These are phyloP conservation scores for Avahi laniger DNA, from an alignment of 2,797 vertebrate species.

Conservation along the genomic window DNA sequence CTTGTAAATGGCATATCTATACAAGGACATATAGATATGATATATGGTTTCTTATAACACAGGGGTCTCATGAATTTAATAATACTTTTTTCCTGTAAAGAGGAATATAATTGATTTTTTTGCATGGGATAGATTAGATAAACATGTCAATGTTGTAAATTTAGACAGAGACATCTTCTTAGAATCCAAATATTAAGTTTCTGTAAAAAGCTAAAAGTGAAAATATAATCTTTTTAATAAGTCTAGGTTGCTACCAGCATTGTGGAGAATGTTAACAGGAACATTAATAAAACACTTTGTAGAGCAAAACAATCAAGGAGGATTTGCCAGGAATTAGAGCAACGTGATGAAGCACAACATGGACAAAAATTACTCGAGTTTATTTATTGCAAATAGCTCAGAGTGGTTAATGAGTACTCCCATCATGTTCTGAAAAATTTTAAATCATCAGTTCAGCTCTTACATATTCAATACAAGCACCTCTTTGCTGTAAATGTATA, in stretches of 20 bases:
- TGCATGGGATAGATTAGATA: conserved; percentile 8
- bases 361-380: conserved; percentile 15
- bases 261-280: conserved; percentile 19
- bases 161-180: conserved; percentile 29
- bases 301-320: conserved; percentile 29
- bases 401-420: conserved; percentile 29
- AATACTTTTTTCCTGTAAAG: conserved; percentile 62
- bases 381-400: conserved; percentile 30
- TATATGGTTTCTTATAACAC: conserved; percentile 52
- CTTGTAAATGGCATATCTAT: neutral
- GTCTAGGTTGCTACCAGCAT: neutral
- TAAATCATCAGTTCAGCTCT: neutral
- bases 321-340: conserved; percentile 59
- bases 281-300: conserved; percentile 44
- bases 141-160: conserved; percentile 33
- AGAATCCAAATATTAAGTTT: conserved; percentile 48
- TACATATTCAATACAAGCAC: neutral
- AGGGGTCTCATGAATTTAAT: conserved; percentile 17
- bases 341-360: conserved; percentile 46
- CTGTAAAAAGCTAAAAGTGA: conserved; percentile 32
- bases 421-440: conserved; percentile 27
- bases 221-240: conserved; percentile 35
- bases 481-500: neutral
- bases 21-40: neutral
- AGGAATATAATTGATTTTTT: conserved; percentile 44